These are phyloP conservation scores for Opisthocomus hoazin DNA, from an alignment of 2,113 vertebrate genomes.

Conservation along the genomic window DNA sequence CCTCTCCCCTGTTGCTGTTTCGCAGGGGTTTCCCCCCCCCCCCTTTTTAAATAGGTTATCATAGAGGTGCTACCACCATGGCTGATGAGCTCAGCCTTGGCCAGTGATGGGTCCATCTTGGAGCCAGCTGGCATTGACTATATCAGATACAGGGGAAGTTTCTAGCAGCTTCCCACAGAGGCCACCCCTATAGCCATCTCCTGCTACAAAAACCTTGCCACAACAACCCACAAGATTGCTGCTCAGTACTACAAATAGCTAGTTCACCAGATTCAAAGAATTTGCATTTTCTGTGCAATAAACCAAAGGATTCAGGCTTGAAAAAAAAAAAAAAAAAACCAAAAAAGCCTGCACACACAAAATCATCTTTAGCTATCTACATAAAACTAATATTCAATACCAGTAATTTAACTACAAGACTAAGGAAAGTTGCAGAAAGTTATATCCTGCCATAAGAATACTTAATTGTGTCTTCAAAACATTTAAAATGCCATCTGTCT, in stretches of 20 bases:
- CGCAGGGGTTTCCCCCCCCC: too few relatives aligned
- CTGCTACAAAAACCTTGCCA: too few relatives aligned
- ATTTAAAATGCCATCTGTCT: slow-evolving; percentile 29
- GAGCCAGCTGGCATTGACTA: too few relatives aligned
- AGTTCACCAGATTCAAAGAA: not conserved
- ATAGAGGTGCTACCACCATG: too few relatives aligned
- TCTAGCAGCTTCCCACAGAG: too few relatives aligned
- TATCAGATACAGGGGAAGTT: too few relatives aligned
- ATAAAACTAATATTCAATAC: not conserved
- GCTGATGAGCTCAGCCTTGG: too few relatives aligned
- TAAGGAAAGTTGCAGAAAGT: not conserved
- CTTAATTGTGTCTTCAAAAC: not conserved
- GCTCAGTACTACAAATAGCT: not conserved
- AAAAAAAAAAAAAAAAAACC: not conserved
- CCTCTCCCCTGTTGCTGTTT: too few relatives aligned
- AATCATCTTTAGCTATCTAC: not conserved
- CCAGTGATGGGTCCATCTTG: too few relatives aligned
- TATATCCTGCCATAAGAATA: not conserved
- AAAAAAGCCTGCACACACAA: not conserved
- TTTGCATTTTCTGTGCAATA: not conserved
- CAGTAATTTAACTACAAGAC: not conserved
- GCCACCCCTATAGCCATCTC: too few relatives aligned
- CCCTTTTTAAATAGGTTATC: too few relatives aligned
- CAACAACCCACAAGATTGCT: too few relatives aligned
- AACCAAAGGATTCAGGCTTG: not conserved